Percentiles rank a stretch among this genome's conserved stretches.
phyloP scores from a whole-genome alignment of 1,140 invertebrate species.

The Apis mellifera region Amel_HAv3.1 CM009945.2:3725001-3725500 shows the following conservation, averaged over 20 bases:
- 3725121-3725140: background rate
- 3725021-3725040: background rate
- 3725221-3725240: slow-evolving; percentile 29
- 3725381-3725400: background rate
- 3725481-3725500: no score
- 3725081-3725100: background rate
- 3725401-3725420: background rate
- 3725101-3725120: background rate
- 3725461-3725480: background rate
- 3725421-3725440: background rate
- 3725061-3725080: background rate
- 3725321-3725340: background rate
- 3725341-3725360: background rate
- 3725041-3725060: background rate
- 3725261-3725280: slow-evolving; percentile 24
- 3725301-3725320: background rate
- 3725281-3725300: background rate
- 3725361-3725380: background rate
- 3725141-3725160: background rate
- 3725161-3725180: slow-evolving; percentile 15
- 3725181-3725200: slow-evolving; percentile 52
- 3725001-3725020: background rate
- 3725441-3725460: background rate
- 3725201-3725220: slow-evolving; percentile 26
- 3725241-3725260: slow-evolving; percentile 19